Conservation (phyloP, 2,113 vertebrate species). For the Brachypteracias leptosomus region DNA sequence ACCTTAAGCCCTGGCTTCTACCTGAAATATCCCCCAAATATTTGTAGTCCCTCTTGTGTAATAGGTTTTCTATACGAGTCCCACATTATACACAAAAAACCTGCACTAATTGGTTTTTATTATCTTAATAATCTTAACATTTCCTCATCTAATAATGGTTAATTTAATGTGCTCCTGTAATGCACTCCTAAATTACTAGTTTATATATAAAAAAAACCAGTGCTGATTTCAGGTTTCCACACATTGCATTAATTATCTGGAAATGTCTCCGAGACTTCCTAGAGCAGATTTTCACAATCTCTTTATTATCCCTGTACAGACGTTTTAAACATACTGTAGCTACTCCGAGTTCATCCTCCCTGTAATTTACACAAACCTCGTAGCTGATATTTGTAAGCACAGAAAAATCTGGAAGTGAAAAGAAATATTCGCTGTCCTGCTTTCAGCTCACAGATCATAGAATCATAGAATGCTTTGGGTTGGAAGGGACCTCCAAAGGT, state of each 20-base stretch:
- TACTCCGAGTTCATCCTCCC: conserved; percentile 60
- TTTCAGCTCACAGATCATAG: conserved; percentile 50
- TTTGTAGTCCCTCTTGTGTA: background rate
- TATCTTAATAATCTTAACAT: conserved; percentile 78
- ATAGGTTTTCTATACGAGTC: conserved; percentile 14
- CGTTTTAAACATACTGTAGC: conserved; percentile 53
- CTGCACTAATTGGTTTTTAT: conserved; percentile 69
- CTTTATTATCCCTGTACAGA: conserved; percentile 67
- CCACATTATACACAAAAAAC: conserved; percentile 17
- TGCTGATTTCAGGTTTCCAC: conserved; percentile 72
- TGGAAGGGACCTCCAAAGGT: too few species aligned
- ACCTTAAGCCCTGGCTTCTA: conserved; percentile 1
- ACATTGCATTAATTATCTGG: conserved; percentile 80
- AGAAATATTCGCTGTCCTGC: conserved; percentile 42
- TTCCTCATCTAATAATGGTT: conserved; percentile 77
- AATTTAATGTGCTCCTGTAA: conserved; percentile 77
- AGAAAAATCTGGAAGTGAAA: conserved; percentile 44
- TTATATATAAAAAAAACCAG: conserved; percentile 29
- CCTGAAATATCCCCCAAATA: conserved; percentile 1
- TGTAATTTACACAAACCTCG: conserved; percentile 69
- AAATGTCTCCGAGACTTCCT: conserved; percentile 74
- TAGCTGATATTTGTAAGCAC: conserved; percentile 70
- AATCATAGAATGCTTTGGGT: too few species aligned
- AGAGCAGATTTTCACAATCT: conserved; percentile 71
- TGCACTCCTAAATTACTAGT: conserved; percentile 75